Evolutionary conservation across 2,113 vertebrate genomes (phyloP).

Genomic region (Vidua macroura): DNA sequence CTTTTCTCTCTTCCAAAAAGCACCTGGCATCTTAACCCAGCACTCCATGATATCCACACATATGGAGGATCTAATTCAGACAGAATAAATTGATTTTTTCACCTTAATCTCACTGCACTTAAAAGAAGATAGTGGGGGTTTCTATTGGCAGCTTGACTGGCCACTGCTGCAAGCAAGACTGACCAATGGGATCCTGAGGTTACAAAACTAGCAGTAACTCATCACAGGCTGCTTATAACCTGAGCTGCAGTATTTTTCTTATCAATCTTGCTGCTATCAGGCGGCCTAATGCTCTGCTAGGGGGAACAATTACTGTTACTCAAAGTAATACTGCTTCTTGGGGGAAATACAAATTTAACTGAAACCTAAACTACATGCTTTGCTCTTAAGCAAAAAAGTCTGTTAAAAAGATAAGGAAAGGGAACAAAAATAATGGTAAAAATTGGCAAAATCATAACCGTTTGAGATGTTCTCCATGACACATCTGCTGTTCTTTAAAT

Average conservation of each 20-base stretch:
- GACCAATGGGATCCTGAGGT: not conserved
- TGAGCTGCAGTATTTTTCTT: not conserved
- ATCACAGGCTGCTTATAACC: not conserved
- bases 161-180: not conserved
- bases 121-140: not conserved
- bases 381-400: conserved; percentile 15
- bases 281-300: not conserved
- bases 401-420: conserved; percentile 13
- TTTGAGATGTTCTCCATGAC: not conserved
- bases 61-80: not conserved
- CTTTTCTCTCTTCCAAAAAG: not conserved
- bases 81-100: not conserved
- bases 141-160: not conserved
- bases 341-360: not conserved
- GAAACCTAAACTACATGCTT: not conserved
- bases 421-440: conserved; percentile 21
- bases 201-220: not conserved
- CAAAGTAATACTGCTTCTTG: not conserved
- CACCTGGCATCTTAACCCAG: not conserved
- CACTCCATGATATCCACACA: not conserved
- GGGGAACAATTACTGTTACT: not conserved
- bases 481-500: conserved; percentile 33
- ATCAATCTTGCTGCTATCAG: not conserved
- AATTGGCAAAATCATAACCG: conserved; percentile 1
- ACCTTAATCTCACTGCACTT: not conserved